A percentile compares a stretch with the other conserved stretches of the same genome.
phyloP scores from a whole-genome alignment of 2,888 invertebrate genomes.

The Rhagium mordax region DNA sequence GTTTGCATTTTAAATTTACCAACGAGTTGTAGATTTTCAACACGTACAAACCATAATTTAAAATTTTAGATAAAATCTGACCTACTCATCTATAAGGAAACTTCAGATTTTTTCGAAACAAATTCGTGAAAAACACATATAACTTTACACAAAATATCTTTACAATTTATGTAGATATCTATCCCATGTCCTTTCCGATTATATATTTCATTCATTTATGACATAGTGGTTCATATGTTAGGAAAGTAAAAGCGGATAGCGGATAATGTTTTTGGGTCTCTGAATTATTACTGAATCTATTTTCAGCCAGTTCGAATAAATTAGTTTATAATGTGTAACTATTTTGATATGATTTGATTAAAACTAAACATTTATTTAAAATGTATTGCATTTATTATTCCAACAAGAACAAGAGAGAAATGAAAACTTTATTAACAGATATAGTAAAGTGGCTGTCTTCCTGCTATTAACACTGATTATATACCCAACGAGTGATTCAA shows the following conservation, averaged over 20 bases:
- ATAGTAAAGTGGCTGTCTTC: too few species aligned
- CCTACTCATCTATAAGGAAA: slow-evolving; percentile 11
- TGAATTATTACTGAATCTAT: too few species aligned
- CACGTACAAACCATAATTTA: slow-evolving; percentile 45
- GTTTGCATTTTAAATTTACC: slow-evolving; percentile 54
- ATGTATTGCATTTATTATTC: too few species aligned
- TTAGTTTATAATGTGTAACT: too few species aligned
- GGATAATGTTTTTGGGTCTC: too few species aligned
- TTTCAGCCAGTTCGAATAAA: too few species aligned
- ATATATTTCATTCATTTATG: neutral
- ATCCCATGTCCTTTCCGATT: neutral
- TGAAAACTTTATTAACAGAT: too few species aligned
- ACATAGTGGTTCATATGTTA: neutral
- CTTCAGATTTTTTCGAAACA: neutral
- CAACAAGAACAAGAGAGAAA: too few species aligned
- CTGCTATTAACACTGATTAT: too few species aligned
- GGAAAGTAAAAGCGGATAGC: neutral
- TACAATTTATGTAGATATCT: neutral
- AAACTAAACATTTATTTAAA: too few species aligned
- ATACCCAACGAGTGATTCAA: too few species aligned
- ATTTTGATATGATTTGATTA: too few species aligned
- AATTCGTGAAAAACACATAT: neutral
- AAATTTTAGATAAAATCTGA: slow-evolving; percentile 43
- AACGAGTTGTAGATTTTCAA: slow-evolving; percentile 41
- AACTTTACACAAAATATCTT: neutral